phyloP scores from a whole-genome alignment of 1,140 invertebrate genomes.

The Cyclargus thomasi region DNA sequence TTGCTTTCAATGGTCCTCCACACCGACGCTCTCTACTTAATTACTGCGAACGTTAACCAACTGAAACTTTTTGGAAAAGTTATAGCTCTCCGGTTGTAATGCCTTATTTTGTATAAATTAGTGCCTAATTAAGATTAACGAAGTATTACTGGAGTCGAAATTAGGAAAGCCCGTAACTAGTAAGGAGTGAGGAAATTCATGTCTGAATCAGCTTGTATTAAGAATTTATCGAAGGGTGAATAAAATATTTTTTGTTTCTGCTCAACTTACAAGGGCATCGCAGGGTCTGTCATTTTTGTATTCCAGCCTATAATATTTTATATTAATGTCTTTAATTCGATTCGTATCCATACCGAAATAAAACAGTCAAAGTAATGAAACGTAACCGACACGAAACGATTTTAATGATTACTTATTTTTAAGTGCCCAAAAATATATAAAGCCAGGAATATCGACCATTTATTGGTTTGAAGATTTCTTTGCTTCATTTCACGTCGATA shows the following conservation, averaged over 20 bases:
- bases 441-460: neutral
- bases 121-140: neutral
- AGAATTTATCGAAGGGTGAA: neutral
- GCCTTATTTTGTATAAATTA: neutral
- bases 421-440: neutral
- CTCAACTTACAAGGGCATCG: neutral
- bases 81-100: neutral
- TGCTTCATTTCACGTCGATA: neutral
- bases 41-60: neutral
- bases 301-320: neutral
- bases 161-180: neutral
- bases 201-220: neutral
- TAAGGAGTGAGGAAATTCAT: neutral
- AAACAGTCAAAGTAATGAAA: no score
- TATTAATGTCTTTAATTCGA: no score
- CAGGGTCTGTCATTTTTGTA: neutral
- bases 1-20: neutral
- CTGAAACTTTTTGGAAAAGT: neutral
- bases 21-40: neutral
- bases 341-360: no score
- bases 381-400: no score
- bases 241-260: neutral
- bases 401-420: no score
- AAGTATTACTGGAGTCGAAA: neutral
- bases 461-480: constrained; percentile 10